These are phyloP conservation scores for Podiceps cristatus DNA, from an alignment of 2,113 vertebrate species.

Conservation along the genomic window DNA sequence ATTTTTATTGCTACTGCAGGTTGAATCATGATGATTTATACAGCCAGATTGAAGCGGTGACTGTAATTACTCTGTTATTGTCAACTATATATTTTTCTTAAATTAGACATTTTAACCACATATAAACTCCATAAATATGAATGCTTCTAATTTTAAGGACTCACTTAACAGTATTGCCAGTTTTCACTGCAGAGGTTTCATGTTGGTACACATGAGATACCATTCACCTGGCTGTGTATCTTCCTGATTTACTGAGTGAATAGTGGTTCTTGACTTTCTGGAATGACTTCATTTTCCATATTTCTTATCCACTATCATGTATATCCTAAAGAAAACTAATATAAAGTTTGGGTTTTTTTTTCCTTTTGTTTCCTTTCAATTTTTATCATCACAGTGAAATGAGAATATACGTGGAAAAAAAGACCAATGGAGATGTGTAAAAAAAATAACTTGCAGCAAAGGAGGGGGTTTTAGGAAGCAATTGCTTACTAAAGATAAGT, in stretches of 20 bases:
- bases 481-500: neutral
- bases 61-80: slow-evolving; percentile 78
- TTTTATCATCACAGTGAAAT: neutral
- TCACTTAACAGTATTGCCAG: neutral
- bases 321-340: neutral
- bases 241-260: neutral
- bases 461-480: neutral
- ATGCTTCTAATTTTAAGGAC: slow-evolving; percentile 24
- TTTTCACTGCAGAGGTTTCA: neutral
- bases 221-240: neutral
- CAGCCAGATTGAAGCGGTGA: slow-evolving; percentile 70
- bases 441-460: neutral
- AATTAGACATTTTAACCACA: slow-evolving; percentile 68
- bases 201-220: neutral
- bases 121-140: slow-evolving; percentile 46
- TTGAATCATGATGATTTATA: slow-evolving; percentile 80
- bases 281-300: neutral
- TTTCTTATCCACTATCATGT: neutral
- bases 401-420: neutral
- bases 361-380: neutral
- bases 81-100: slow-evolving; percentile 74
- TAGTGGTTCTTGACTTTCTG: neutral
- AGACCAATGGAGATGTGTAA: neutral
- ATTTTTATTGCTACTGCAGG: slow-evolving; percentile 78
- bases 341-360: fast-evolving